Evolutionary conservation across 1,140 invertebrate genomes (phyloP).

Genomic region (Meteorus sp.): DNA sequence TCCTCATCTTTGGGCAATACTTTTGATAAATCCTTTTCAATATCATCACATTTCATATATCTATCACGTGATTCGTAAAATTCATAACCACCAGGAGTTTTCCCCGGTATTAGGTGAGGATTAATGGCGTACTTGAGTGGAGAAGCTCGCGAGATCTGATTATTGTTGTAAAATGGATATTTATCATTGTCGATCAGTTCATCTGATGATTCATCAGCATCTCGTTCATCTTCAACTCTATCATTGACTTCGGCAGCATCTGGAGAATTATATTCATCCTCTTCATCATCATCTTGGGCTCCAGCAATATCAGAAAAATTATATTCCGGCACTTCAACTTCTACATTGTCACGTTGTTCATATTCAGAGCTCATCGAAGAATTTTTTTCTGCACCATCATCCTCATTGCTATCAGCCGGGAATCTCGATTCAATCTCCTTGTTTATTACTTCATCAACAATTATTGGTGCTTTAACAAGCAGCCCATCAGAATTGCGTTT

Average conservation of each 20-base stretch:
- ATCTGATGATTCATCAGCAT: neutral
- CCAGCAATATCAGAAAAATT: conserved; percentile 37
- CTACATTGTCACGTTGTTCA: conserved; percentile 31
- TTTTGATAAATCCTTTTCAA: conserved; percentile 45
- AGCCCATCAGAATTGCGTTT: too few species aligned
- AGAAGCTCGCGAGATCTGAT: conserved; percentile 40
- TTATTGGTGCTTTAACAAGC: conserved; percentile 26
- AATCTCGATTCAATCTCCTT: conserved; percentile 46
- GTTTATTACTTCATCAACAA: conserved; percentile 38
- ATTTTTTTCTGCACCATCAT: neutral
- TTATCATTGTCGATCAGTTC: conserved; percentile 48
- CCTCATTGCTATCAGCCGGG: conserved; percentile 18
- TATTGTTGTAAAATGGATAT: conserved; percentile 56
- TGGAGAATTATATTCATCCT: neutral
- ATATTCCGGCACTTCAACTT: conserved; percentile 45
- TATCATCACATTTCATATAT: conserved; percentile 52
- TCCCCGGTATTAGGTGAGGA: conserved; percentile 53
- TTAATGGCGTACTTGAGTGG: conserved; percentile 56
- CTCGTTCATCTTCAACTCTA: conserved; percentile 31
- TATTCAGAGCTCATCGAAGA: conserved; percentile 15
- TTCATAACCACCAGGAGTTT: conserved; percentile 59
- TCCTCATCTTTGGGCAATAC: conserved; percentile 50
- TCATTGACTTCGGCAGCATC: too few species aligned
- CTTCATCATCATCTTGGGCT: conserved; percentile 31
- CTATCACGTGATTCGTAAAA: conserved; percentile 59